Percentiles rank a stretch among this genome's conserved stretches.
Evolutionary conservation across 2,888 invertebrate species (phyloP).

Genomic region (Pediacus dermestoides): DNA sequence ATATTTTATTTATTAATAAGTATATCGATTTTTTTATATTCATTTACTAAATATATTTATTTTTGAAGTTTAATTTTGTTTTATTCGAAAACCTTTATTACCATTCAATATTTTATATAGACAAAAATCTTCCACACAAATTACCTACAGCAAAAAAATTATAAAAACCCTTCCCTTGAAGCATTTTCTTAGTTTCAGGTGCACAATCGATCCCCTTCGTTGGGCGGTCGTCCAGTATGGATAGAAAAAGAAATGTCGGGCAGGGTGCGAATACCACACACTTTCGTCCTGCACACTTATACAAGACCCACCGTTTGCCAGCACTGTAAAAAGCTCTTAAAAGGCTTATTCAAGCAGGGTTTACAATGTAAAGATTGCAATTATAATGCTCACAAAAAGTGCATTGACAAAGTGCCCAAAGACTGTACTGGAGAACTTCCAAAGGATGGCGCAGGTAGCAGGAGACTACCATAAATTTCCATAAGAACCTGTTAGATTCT

Average conservation of each 20-base stretch:
- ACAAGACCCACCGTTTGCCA: slow-evolving; percentile 96
- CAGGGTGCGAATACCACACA: slow-evolving; percentile 81
- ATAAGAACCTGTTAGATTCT: not conserved
- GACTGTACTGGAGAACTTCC: slow-evolving; percentile 82
- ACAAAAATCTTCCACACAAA: no score
- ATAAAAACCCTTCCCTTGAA: no score
- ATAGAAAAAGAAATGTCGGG: slow-evolving; percentile 66
- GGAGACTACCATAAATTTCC: not conserved
- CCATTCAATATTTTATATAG: slow-evolving; percentile 33
- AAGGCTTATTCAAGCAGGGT: slow-evolving; percentile 94
- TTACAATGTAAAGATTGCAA: slow-evolving; percentile 96
- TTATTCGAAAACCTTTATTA: slow-evolving; percentile 46
- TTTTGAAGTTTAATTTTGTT: slow-evolving; percentile 26
- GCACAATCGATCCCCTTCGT: slow-evolving; percentile 64
- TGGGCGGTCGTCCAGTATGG: slow-evolving; percentile 67
- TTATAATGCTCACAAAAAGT: slow-evolving; percentile 94
- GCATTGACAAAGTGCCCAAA: slow-evolving; percentile 83
- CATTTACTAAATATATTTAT: slow-evolving; percentile 25
- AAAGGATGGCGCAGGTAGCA: slow-evolving; percentile 50
- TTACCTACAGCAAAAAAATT: no score
- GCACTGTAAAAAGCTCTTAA: slow-evolving; percentile 90
- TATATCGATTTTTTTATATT: slow-evolving; percentile 21
- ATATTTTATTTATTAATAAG: slow-evolving; percentile 22
- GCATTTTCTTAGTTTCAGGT: slow-evolving; percentile 20
- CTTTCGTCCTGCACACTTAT: slow-evolving; percentile 95